Base-by-base conservation (phyloP, 2,888 invertebrate species). In the Cryptosula pallasiana region DNA sequence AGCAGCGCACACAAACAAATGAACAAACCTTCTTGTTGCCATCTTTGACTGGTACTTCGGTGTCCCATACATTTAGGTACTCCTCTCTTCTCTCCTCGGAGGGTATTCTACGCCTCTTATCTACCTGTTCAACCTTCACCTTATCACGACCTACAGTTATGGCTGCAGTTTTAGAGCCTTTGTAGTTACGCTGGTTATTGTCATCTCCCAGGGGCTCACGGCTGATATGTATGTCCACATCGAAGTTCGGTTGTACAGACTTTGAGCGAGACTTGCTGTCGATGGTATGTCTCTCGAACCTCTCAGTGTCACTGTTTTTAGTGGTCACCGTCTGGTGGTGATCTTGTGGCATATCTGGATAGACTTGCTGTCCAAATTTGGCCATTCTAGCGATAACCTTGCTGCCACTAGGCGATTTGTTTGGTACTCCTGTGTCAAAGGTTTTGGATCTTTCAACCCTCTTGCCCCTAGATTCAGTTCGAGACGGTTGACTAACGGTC, bases 191-290 rank as follows among this genome's bases (percentile, higher is more conserved):
- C 13, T 27, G 3, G n/a, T 32, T 5, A 32, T 13, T 29, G 29
- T 63, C 9, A 34, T 32, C n/a, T 2, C 13, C 25, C 29, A 32
- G 13, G 3, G 63, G 63, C 32, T 63, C 32, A 32, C 63, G 63
- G 32, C 63, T 27, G n/a, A 63, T 63, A 16, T 63, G 63, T 29
- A 63, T 63, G 63, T 63, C 63, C 20, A 63, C 63, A 63, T 63
- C 63, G 32, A 63, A 63, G 32, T 32, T 27, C 25, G 63, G 63
- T 32, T 63, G 63, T 5, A 16, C 5, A 27, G 25, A 25, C 5
- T 57, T 16, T 13, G 57, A 5, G 2, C 25, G 16, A 3, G 13
- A 27, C 5, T 20, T 23, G 1, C 27, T 32, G 13, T 20, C 13
- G 9, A 32, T 5, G 2, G 63, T 63, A 23, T n/a, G 55, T n/a